Conservation (phyloP, 2,113 vertebrate species). For the Ceyx melanurus region DNA sequence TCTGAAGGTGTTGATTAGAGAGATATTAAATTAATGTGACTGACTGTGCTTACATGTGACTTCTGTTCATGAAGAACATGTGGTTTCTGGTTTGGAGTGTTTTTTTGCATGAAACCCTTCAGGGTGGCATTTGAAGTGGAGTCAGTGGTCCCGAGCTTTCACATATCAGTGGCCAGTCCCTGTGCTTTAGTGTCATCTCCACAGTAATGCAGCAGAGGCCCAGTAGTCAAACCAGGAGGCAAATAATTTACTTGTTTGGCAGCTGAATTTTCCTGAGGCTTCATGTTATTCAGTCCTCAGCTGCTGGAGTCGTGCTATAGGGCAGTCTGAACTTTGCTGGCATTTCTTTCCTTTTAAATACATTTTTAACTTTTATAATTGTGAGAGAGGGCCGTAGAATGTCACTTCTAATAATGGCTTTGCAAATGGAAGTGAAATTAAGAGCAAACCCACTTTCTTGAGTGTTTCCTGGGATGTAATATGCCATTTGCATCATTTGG, state of each 20-base stretch:
- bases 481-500: neutral
- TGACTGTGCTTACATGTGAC: neutral
- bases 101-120: neutral
- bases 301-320: neutral
- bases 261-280: neutral
- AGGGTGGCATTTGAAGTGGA: neutral
- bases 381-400: neutral
- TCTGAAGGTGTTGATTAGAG: neutral
- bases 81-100: neutral
- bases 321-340: neutral
- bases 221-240: neutral
- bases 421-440: neutral
- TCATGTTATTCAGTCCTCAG: neutral
- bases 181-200: neutral
- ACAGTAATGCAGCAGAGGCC: neutral
- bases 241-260: neutral
- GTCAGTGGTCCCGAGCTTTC: neutral
- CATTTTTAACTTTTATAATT: neutral
- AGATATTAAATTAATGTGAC: neutral
- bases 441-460: neutral
- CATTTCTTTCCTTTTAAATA: neutral
- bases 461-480: neutral
- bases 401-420: neutral
- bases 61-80: neutral
- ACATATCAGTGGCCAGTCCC: rapidly evolving